Evolutionary conservation across 1,140 invertebrate species (phyloP), one percentile per base, ranked within the genome.

Genomic region (Ridgeia piscesae): DNA sequence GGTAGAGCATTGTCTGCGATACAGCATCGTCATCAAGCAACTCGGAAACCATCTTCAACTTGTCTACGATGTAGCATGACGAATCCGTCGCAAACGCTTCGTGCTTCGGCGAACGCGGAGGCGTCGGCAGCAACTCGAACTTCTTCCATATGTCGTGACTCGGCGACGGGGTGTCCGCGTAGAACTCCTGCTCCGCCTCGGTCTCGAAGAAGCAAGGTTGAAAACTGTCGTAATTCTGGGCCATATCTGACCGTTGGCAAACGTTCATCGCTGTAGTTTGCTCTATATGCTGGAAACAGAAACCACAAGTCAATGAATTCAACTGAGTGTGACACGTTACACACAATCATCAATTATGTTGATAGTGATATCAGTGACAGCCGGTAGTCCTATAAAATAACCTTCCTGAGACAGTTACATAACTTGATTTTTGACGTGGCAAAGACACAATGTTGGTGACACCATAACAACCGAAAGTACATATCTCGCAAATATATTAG

Each of bases 21-120:
- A 1, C 93, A 89, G 1, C 94, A 34, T 91, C 93, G 91, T 93
- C 91, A 0, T 92, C 91, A 14, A 90, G 89, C 89, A 34, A 34
- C 89, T 90, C 33, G 91, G 48, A 92, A n/a, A 93, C 92, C 34
- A 92, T 34, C 50, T 88, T 35, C 90, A 93, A 77, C n/a, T 92
- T 93, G 27, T 93, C 34, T 27, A 42, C 34, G 48, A 42, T 48
- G 34, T 42, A 42, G 34, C 31, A 35, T 9, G 33, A 31, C 31
- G 34, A 33, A 34, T 89, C 88, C 34, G 50, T 11, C 33, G 50
- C n/a, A 91, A 91, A 91, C 50, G 91, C 33, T 34, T 92, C 91
- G 34, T 89, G 58, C 33, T 58, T 33, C 33, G 91, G 91, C 34
- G 91, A 92, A 58, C 34, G 33, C 9, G 91, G 91, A 11, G 91